phyloP scores from a whole-genome alignment of 2,797 vertebrate species.

The Rhinogobio ventralis region DNA sequence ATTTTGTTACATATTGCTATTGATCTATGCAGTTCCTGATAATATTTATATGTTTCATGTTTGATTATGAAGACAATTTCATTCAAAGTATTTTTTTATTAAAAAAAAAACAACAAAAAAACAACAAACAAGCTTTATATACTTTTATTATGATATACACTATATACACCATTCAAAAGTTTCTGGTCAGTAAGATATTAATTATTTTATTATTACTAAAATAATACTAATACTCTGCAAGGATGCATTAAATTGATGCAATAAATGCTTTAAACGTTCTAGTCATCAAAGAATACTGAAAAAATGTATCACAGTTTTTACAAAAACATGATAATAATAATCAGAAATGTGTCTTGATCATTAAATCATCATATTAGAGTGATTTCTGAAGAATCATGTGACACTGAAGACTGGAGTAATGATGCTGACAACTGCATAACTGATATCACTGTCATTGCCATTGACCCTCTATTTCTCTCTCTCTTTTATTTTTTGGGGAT shows the following conservation, averaged over 20 bases:
- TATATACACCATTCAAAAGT: not conserved
- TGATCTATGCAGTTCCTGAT: not conserved
- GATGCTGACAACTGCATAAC: not conserved
- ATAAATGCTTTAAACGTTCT: not conserved
- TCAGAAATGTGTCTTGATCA: not conserved
- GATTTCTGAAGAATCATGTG: not conserved
- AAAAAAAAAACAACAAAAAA: not conserved
- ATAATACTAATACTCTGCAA: not conserved
- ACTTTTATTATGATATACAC: not conserved
- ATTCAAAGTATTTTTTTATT: not conserved
- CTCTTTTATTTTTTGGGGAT: constrained; percentile 40
- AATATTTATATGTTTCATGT: not conserved
- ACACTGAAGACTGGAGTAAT: not conserved
- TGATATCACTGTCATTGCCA: not conserved
- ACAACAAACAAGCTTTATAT: not conserved
- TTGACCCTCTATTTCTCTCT: constrained; percentile 59
- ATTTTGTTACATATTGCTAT: not conserved
- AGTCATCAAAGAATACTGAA: not conserved
- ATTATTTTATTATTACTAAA: not conserved
- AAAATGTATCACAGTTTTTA: not conserved
- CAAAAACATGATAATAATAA: not conserved
- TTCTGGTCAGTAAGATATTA: not conserved
- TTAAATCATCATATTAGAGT: not conserved
- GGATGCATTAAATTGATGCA: not conserved
- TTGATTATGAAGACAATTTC: not conserved